Evolutionary conservation across 2,888 invertebrate genomes (phyloP), one percentile per base, ranked within the genome.

Genomic region (Cheilosia impressa): DNA sequence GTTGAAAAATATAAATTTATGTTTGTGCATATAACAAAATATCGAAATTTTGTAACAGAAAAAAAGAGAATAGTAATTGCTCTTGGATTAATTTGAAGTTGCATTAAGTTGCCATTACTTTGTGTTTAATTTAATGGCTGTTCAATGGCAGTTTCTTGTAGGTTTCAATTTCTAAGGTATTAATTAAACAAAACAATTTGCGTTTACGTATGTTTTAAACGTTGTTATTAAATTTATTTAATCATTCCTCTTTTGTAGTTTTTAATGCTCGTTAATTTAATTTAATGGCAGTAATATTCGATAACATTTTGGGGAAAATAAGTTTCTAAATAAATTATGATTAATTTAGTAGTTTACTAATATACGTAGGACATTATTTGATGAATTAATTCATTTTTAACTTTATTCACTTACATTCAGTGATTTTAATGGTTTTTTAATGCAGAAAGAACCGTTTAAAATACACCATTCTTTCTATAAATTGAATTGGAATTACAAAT

Each of bases 271-370:
- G 83, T 81, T 80, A 65, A 45, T 75, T 66, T 84, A 83, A 73
- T 84, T 71, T 62, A 79, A 87, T 87, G 87, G 88, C 88, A 88
- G 88, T 88, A 83, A 82, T 76, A 84, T 82, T 85, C 77, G 85
- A 85, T 85, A 77, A 85, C 66, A 81, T 72, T 60, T 63, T 76
- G 71, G 52, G 43, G n/a, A 58, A 77, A 68, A 72, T 45, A 66
- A 78, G 38, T 13, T 38, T 38, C 22, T 58, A 58, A 38, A 66
- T 57, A 63, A 73, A 57, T 72, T 63, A 65, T 71, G 58, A 10
- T 69, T 47, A 77, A 71, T 10, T 76, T 47, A 77, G 6, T 60
- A 65, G n/a, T 55, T 47, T 15, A 57, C 53, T 50, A n/a, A 34
- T 55, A 65, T 22, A 53, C 22, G 15, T 50, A 75, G 65, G 65